Evolutionary conservation across 2,888 invertebrate genomes (phyloP), one percentile per base, ranked within the genome.

Genomic region (Epirrhoe tristata): DNA sequence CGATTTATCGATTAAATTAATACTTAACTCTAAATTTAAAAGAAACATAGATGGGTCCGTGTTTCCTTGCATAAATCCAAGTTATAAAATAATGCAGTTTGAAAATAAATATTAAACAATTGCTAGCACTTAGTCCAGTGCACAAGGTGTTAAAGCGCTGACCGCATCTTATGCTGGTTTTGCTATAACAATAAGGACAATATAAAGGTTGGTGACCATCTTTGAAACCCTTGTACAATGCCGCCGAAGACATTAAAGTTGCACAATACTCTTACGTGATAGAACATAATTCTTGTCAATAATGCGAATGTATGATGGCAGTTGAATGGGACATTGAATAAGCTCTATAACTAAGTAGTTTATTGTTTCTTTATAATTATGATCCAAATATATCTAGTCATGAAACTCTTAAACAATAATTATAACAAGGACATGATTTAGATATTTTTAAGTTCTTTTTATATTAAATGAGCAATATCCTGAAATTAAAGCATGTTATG

Each of bases 191-290:
- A 36, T 58, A 50, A 36, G 31, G 59, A 58, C 67, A 71, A 69
- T 61, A 68, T 61, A 68, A 61, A 59, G 63, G 61, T 51, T 51
- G 17, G 16, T 50, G 51, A 51, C 24, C 51, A 51, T 51, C 51
- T 24, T 24, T 8, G 61, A 64, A 65, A 32, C 31, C 43, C 61
- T 53, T 60, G 34, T 34, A 43, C 31, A 66, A 60, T 63, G 51
- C 66, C 63, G 62, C 58, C 36, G 50, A 50, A 63, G 43, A 32
- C 59, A 52, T 67, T 56, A 56, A 63, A 55, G 4, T 14, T 62
- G 4, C 24, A 63, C 55, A 67, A 63, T 56, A 59, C 63, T 31
- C 12, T 56, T 59, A 63, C 67, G 63, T 67, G 59, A 56, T 58
- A 63, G 16, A 51, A 51, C 66, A 67, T 67, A 67, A 67, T 58